Conservation (phyloP, 2,888 invertebrate genomes). For the Ormyrus thymus region DNA sequence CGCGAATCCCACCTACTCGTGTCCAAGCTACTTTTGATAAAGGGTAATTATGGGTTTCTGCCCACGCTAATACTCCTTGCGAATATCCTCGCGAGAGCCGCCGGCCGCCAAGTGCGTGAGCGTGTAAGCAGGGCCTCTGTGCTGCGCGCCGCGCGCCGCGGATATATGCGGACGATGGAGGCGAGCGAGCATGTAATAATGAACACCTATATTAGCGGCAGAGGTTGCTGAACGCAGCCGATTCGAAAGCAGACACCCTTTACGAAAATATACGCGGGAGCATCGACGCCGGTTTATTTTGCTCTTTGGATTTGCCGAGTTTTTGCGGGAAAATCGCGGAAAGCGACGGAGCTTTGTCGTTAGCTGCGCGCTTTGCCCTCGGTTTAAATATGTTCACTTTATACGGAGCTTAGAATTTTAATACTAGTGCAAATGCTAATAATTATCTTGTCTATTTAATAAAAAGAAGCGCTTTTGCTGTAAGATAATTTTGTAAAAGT, state of each 20-base stretch:
- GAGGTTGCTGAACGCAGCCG: not conserved
- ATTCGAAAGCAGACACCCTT: conserved; percentile 3
- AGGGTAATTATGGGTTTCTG: conserved; percentile 68
- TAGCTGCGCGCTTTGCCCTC: no score
- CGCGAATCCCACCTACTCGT: conserved; percentile 71
- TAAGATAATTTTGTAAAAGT: no score
- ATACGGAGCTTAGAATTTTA: no score
- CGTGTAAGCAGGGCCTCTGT: not conserved
- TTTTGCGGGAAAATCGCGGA: no score
- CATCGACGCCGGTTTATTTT: not conserved
- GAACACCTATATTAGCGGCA: conserved; percentile 28
- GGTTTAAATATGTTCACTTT: no score
- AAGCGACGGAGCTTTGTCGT: no score
- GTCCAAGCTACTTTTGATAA: conserved; percentile 70
- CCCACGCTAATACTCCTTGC: conserved; percentile 68
- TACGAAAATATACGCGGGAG: conserved; percentile 15
- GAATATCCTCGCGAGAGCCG: conserved; percentile 59
- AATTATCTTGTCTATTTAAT: no score
- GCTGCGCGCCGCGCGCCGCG: not conserved
- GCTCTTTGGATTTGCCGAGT: not conserved
- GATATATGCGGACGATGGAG: not conserved
- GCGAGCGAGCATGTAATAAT: conserved; percentile 10
- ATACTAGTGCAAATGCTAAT: no score
- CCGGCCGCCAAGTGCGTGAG: not conserved
- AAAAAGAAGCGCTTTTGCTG: no score